Base-by-base conservation (phyloP, 2,797 vertebrate species). In the Picus viridis region DNA sequence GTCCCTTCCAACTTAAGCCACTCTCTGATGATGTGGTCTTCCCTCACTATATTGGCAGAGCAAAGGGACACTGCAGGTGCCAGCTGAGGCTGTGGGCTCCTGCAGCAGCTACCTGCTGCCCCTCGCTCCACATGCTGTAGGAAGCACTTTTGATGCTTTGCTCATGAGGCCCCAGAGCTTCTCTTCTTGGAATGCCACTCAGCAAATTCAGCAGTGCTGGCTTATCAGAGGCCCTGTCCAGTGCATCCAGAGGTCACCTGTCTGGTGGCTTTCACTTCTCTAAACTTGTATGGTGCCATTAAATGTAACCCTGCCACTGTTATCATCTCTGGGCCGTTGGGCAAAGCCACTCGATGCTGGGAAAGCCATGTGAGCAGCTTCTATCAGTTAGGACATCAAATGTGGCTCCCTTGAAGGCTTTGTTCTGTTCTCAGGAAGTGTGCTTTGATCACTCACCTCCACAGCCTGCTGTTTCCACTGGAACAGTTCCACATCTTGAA, bases 401-500 rank as follows among this genome's bases (percentile, higher is more conserved):
- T 1, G 5, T 61, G 45, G 36, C n/a, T 43, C 27, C 1, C 1
- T 12, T 16, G 58, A 45, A 73, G 64, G 10, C 1, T 17, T 64
- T 43, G 8, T 27, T 53, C 26, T 59, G 1, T 41, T 61, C 29
- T 45, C 10, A 3, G 54, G 22, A n/a, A 2, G 12, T 30, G 41
- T 18, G 0, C n/a, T 49, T 27, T 4, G 30, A 16, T 2, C 1
- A 1, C 36, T 74, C 9, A 15, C 30, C 22, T 32, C 43, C 32
- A 2, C 17, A 51, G 30, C 16, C 32, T 32, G 3, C 75, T 2
- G 0, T 6, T 41, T 17, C 39, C 7, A 0, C 11, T 12, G 27
- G 16, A 34, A 8, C 16, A 64, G 49, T 23, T 51, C 49, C 49
- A 51, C 49, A 51, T 51, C 49, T 51, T 23, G 7, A 51, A 51